phyloP scores from a whole-genome alignment of 2,797 vertebrate species.

The Otus scops region DNA sequence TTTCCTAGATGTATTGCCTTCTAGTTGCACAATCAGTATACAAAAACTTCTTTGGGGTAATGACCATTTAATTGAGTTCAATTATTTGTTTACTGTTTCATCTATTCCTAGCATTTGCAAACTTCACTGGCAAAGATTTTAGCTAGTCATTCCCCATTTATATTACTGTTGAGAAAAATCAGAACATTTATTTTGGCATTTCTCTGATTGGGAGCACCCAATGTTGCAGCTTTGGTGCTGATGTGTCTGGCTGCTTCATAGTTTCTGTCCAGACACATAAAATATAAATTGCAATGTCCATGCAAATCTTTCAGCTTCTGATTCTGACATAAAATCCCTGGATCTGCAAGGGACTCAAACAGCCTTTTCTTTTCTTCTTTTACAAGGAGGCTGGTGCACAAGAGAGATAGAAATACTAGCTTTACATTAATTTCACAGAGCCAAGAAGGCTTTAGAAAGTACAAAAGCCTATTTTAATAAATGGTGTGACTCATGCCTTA shows the following conservation, averaged over 20 bases:
- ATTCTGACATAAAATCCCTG: background rate
- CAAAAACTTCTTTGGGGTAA: background rate
- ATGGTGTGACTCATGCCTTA: slow-evolving; percentile 38
- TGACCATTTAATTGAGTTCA: background rate
- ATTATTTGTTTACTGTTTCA: background rate
- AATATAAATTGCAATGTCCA: background rate
- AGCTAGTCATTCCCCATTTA: background rate
- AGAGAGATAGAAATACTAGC: slow-evolving; percentile 3
- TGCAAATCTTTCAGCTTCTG: background rate
- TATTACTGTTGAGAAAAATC: background rate
- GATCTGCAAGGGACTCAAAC: background rate
- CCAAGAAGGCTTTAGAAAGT: background rate
- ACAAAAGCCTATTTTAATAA: slow-evolving; percentile 52
- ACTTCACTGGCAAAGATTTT: background rate
- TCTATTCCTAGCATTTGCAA: background rate
- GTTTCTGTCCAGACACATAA: background rate
- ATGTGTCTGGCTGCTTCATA: background rate
- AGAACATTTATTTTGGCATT: background rate
- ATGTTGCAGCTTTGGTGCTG: background rate
- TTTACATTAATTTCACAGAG: slow-evolving; percentile 13
- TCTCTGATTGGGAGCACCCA: background rate
- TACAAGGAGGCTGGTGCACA: background rate
- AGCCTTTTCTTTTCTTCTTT: background rate
- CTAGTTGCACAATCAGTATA: background rate
- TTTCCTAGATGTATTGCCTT: background rate